Base-by-base conservation (phyloP, 1,140 invertebrate species). In the Pomacea maculata region DNA sequence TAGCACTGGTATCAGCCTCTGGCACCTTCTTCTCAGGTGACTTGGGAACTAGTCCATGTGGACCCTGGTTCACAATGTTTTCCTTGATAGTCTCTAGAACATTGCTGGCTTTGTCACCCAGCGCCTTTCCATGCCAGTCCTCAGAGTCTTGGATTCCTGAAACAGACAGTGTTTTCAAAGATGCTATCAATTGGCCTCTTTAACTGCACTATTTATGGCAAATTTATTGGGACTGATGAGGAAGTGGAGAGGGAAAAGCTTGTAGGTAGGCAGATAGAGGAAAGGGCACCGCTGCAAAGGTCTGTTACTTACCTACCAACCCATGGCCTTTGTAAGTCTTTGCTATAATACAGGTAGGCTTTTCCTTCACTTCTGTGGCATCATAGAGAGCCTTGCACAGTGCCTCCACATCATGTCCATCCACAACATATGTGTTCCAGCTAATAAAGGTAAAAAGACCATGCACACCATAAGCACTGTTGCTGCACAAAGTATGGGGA, bases 61-160 rank as follows among this genome's bases (percentile, higher is more conserved):
- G 79, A 21, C 82, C 86, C 17, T 72, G 70, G 75, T 88, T 89
- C 4, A 52, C 52, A 61, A 91, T 88, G 71, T 85, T 82, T 89
- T 95, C 94, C 90, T 95, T 93, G 79, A 99, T 93, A 10, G 75
- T 78, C 19, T 84, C 76, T 12, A 92, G 72, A n/a, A 96, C 94
- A 82, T 93, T 93, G 10, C 94, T 94, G 12, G 95, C 94, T 86
- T 97, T 95, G 61, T 93, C 94, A 5, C 97, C 97, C 54, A 99
- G 91, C 0, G 98, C 94, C 89, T 99, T 99, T 67, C 99, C 99
- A 90, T 99, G 99, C 97, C 97, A 99, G 90, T 98, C 97, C 73
- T 97, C 95, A 82, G 94, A 72, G 92, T 99, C 96, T 91, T 99
- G 97, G 88, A 99, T 97, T 57, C 94, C 93, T 90, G 57, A 21